phyloP scores from a whole-genome alignment of 2,113 vertebrate genomes.

The Helogale parvula region DNA sequence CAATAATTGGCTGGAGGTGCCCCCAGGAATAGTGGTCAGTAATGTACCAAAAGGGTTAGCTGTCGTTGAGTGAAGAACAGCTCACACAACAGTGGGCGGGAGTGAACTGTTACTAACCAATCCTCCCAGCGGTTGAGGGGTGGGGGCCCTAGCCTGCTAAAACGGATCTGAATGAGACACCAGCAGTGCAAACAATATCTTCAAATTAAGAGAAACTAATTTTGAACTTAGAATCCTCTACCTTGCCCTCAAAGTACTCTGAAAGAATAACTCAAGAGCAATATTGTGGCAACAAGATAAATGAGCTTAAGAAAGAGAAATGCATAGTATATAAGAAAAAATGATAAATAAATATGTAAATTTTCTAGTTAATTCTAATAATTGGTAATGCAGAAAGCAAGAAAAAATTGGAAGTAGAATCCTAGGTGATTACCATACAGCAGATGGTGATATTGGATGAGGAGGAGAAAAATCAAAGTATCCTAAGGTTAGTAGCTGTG shows the following conservation, averaged over 20 bases:
- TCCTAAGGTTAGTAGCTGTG: neutral
- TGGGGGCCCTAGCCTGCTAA: no score
- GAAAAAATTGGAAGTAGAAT: constrained; percentile 16
- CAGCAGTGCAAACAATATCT: neutral
- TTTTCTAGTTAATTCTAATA: neutral
- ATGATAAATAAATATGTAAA: neutral
- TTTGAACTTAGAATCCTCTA: neutral
- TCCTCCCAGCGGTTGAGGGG: neutral
- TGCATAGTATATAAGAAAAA: constrained; percentile 1
- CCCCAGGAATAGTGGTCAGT: neutral
- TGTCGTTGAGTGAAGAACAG: neutral
- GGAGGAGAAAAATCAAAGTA: neutral
- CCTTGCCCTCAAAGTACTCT: neutral
- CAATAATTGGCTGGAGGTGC: neutral
- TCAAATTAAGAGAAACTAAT: neutral
- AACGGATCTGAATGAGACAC: neutral
- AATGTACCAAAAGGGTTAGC: neutral
- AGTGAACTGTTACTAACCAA: neutral
- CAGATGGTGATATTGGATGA: neutral
- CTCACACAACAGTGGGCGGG: neutral
- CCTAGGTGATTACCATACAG: neutral
- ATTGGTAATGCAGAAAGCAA: neutral
- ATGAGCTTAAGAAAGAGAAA: constrained; percentile 17
- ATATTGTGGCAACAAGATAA: neutral
- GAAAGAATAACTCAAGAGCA: neutral